Conservation (phyloP, 2,888 invertebrate genomes). For the Linnaemya vulpina region DNA sequence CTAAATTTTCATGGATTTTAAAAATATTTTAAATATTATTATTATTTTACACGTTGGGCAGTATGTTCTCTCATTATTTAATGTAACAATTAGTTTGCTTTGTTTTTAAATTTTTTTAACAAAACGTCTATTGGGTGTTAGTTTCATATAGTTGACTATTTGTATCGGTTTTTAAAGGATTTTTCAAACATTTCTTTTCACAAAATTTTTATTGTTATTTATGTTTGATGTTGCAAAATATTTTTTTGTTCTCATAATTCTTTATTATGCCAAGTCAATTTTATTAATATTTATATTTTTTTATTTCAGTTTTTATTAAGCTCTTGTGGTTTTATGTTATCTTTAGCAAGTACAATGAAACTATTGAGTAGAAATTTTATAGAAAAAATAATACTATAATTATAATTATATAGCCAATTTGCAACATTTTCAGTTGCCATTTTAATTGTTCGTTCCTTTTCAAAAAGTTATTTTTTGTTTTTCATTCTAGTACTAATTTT, state of each 20-base stretch:
- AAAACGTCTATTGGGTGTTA: conserved; percentile 9
- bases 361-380: conserved; percentile 15
- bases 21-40: background rate
- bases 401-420: conserved; percentile 35
- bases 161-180: background rate
- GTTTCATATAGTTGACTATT: conserved; percentile 2
- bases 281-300: conserved; percentile 14
- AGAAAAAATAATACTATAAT: conserved; percentile 8
- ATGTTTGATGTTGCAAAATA: conserved; percentile 19
- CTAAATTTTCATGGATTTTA: background rate
- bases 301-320: conserved; percentile 51
- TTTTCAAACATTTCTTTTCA: conserved; percentile 21
- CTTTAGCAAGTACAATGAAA: conserved; percentile 32
- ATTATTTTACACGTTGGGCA: conserved; percentile 34
- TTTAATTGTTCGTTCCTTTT: conserved; percentile 52
- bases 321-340: conserved; percentile 52
- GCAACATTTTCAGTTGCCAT: conserved; percentile 29
- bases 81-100: conserved; percentile 3
- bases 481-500: conserved; percentile 53
- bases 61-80: conserved; percentile 14
- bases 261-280: conserved; percentile 10
- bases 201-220: conserved; percentile 41
- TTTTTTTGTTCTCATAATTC: conserved; percentile 29
- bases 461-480: background rate
- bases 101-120: background rate